A percentile compares a stretch with the other conserved stretches of the same genome.
Conservation (phyloP, 1,140 invertebrate species). For the Heliothis subflexa region DNA sequence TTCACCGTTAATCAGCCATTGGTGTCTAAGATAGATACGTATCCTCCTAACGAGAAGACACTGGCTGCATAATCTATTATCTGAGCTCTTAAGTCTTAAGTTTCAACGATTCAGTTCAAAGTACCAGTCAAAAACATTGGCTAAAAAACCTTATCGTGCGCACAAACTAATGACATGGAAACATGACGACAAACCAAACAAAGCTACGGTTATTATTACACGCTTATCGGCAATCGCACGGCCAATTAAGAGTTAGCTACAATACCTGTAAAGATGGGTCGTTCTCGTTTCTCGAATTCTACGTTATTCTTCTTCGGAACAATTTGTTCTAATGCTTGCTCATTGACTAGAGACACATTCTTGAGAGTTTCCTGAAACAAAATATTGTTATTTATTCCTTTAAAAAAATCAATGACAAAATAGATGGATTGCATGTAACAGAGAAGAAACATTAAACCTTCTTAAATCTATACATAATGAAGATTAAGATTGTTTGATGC, state of each 20-base stretch:
- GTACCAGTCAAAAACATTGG: not conserved
- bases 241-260: not conserved
- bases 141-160: not conserved
- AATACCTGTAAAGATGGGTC: conserved; percentile 71
- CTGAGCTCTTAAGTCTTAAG: too few relatives aligned
- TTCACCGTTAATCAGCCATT: too few relatives aligned
- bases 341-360: conserved; percentile 67
- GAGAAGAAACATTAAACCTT: too few relatives aligned
- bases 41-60: too few relatives aligned
- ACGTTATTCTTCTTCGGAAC: conserved; percentile 57
- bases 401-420: not conserved
- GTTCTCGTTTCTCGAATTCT: conserved; percentile 62
- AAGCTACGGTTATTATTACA: not conserved
- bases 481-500: too few relatives aligned
- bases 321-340: conserved; percentile 44
- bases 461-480: too few relatives aligned
- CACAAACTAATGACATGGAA: not conserved
- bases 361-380: conserved; percentile 61
- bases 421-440: too few relatives aligned
- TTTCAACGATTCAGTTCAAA: too few relatives aligned
- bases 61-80: too few relatives aligned
- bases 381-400: not conserved
- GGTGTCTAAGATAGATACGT: too few relatives aligned
- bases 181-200: not conserved
- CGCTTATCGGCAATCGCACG: conserved; percentile 3